Percentiles rank a stretch among this genome's conserved stretches.
These are phyloP conservation scores for Otolemur garnettii DNA, from an alignment of 2,113 vertebrate genomes.

Conservation along the genomic window DNA sequence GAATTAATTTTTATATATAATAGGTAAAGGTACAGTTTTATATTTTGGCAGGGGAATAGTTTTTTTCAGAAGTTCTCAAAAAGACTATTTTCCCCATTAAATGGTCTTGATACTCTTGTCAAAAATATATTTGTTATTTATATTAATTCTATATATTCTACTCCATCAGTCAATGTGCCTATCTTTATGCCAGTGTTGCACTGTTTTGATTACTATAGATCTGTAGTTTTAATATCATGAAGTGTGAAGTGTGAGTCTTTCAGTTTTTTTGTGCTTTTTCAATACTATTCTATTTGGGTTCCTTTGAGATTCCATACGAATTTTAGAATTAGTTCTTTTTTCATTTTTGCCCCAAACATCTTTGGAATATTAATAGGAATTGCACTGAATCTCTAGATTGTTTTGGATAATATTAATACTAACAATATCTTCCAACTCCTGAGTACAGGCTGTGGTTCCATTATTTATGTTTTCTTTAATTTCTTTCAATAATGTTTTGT, in stretches of 20 bases:
- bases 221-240: neutral
- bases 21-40: neutral
- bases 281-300: neutral
- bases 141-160: neutral
- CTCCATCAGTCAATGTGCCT: too few species aligned
- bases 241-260: neutral
- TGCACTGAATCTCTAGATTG: neutral
- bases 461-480: neutral
- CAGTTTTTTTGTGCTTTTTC: neutral
- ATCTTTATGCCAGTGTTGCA: neutral
- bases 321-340: neutral
- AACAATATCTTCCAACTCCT: neutral
- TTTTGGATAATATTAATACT: neutral
- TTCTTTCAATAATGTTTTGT: neutral
- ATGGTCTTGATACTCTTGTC: neutral
- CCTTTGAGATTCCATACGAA: neutral
- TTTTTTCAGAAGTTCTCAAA: neutral
- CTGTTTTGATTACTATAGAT: neutral
- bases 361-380: neutral
- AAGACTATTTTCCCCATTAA: neutral
- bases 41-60: neutral
- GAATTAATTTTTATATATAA: neutral
- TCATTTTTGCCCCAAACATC: neutral
- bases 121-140: neutral
- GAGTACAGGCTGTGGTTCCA: neutral